phyloP scores from a whole-genome alignment of 2,797 vertebrate genomes.

The Cichlasoma orientale region DNA sequence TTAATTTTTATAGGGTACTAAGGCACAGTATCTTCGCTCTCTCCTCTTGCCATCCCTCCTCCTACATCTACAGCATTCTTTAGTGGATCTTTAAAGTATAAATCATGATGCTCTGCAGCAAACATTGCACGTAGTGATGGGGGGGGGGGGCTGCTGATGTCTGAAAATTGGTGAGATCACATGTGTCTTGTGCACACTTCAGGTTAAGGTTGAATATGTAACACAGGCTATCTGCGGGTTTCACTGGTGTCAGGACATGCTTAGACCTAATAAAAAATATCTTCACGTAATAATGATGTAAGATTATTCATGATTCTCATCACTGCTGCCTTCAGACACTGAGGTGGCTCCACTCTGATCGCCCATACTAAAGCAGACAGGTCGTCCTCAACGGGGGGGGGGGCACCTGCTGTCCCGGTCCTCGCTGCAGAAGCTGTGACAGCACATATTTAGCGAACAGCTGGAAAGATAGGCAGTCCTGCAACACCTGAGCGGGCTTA shows the following conservation, averaged over 20 bases:
- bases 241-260: not conserved
- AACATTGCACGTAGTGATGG: not conserved
- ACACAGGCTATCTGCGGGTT: not conserved
- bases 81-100: not conserved
- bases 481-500: slow-evolving; percentile 55
- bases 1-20: not conserved
- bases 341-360: slow-evolving; percentile 38
- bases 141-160: not conserved
- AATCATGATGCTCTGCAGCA: slow-evolving; percentile 20
- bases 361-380: slow-evolving; percentile 35
- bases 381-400: slow-evolving; percentile 35
- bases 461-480: slow-evolving; percentile 45
- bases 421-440: slow-evolving; percentile 49
- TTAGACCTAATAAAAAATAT: not conserved
- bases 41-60: not conserved
- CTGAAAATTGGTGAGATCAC: not conserved
- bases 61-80: slow-evolving; percentile 1
- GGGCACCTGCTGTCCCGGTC: slow-evolving; percentile 67
- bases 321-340: slow-evolving; percentile 25
- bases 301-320: slow-evolving; percentile 53
- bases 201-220: not conserved
- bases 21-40: not conserved
- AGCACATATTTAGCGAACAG: slow-evolving; percentile 41
- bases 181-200: not conserved
- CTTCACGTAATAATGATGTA: slow-evolving; percentile 50